Percentiles rank a stretch among this genome's conserved stretches.
phyloP scores from a whole-genome alignment of 2,113 vertebrate genomes.

The Spheniscus mendiculus region DNA sequence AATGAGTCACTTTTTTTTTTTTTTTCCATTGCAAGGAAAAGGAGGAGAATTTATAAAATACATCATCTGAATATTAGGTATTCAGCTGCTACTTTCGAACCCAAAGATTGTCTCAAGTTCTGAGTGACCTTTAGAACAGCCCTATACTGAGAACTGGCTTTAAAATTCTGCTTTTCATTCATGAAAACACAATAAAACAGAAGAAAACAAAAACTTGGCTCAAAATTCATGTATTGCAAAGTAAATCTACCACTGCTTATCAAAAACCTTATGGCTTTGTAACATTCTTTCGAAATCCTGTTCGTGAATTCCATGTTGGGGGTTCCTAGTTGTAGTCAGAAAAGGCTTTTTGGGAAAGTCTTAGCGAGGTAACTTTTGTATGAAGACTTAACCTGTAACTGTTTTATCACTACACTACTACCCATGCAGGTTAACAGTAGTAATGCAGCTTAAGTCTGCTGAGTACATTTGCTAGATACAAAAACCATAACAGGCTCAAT shows the following conservation, averaged over 20 bases:
- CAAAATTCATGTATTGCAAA: background rate
- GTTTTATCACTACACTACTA: background rate
- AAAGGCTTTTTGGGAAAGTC: background rate
- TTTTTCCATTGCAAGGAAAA: background rate
- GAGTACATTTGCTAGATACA: background rate
- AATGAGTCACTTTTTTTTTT: background rate
- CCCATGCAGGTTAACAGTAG: background rate
- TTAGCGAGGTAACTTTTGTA: background rate
- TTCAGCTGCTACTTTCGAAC: background rate
- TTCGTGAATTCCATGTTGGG: background rate
- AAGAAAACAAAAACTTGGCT: background rate
- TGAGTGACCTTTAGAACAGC: background rate
- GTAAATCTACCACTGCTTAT: background rate
- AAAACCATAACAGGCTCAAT: background rate
- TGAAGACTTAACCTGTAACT: background rate
- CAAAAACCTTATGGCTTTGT: background rate
- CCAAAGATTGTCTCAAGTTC: background rate
- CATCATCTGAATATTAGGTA: background rate
- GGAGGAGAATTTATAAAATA: background rate
- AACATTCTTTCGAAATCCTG: background rate
- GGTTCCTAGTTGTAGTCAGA: background rate
- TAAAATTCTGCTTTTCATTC: background rate
- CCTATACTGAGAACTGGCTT: background rate
- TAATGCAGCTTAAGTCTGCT: background rate
- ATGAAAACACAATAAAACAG: background rate